Evolutionary conservation across 2,797 vertebrate species (phyloP).

Genomic region (Myotis pilosus): DNA sequence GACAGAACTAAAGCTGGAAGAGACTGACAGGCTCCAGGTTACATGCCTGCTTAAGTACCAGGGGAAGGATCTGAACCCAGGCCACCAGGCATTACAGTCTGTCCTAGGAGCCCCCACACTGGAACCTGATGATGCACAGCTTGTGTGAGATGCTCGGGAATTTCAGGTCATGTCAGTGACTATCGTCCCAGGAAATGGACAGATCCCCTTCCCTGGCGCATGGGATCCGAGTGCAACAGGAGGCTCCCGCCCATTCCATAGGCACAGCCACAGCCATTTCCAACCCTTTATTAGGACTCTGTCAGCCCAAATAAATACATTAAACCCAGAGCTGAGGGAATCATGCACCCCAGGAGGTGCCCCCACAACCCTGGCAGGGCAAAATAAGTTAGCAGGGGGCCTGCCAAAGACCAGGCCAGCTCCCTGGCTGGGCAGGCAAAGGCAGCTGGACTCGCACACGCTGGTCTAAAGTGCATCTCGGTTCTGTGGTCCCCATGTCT

Average conservation of each 20-base stretch:
- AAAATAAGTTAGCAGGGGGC: constrained; percentile 74
- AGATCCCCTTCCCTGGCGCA: fast-evolving
- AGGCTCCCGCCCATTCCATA: not conserved
- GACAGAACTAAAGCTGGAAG: not conserved
- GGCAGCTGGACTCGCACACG: constrained; percentile 14
- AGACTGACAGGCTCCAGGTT: not conserved
- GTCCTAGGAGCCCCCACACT: not conserved
- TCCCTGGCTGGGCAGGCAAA: constrained; percentile 13
- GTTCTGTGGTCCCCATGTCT: constrained; percentile 61
- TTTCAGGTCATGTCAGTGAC: not conserved
- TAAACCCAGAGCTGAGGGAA: constrained; percentile 72
- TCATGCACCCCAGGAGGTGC: constrained; percentile 37
- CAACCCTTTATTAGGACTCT: constrained; percentile 72
- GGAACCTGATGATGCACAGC: not conserved
- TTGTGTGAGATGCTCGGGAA: not conserved
- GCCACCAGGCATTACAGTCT: not conserved
- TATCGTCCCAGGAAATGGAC: not conserved
- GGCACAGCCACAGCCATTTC: constrained; percentile 54
- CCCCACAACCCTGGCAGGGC: constrained; percentile 45
- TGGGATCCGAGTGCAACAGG: fast-evolving
- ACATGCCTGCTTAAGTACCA: not conserved
- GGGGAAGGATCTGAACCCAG: not conserved
- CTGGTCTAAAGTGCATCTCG: constrained; percentile 75
- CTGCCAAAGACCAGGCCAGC: constrained; percentile 37
- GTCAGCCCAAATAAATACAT: constrained; percentile 77